These are phyloP conservation scores for Coelopa frigida DNA, from an alignment of 1,140 invertebrate genomes.

Conservation along the genomic window DNA sequence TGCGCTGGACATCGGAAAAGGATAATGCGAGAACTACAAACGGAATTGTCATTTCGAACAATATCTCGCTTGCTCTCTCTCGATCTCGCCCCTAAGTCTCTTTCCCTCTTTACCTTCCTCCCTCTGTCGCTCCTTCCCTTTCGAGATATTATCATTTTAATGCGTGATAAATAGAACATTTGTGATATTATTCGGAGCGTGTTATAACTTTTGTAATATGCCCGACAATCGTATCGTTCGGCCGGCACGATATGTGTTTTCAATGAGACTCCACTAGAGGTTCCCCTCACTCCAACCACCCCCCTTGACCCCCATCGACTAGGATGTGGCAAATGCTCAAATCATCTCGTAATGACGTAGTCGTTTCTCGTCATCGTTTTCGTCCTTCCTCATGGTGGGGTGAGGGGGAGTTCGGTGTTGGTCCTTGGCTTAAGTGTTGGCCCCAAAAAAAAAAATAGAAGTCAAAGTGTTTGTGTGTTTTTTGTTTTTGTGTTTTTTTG, in stretches of 20 bases:
- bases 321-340: too few relatives aligned
- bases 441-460: conserved; percentile 2
- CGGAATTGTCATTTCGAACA: too few relatives aligned
- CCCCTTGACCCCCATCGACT: not conserved
- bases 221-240: too few relatives aligned
- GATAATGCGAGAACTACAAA: too few relatives aligned
- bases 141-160: conserved; percentile 40
- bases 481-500: not conserved
- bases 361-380: too few relatives aligned
- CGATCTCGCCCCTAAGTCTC: not conserved
- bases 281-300: not conserved
- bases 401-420: too few relatives aligned
- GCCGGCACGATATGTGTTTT: conserved; percentile 40
- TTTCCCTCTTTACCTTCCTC: not conserved
- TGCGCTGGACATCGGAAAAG: not conserved
- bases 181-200: too few relatives aligned
- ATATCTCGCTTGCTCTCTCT: too few relatives aligned
- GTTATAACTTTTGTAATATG: too few relatives aligned
- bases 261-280: conserved; percentile 12
- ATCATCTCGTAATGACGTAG: too few relatives aligned
- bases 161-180: conserved; percentile 42
- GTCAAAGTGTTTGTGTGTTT: conserved; percentile 5
- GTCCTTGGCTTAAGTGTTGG: too few relatives aligned
- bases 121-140: not conserved
- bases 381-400: too few relatives aligned